A percentile compares a stretch with the other conserved stretches of the same genome.
Evolutionary conservation across 2,113 vertebrate genomes (phyloP).

Genomic region (Himantopus leucocephalus): DNA sequence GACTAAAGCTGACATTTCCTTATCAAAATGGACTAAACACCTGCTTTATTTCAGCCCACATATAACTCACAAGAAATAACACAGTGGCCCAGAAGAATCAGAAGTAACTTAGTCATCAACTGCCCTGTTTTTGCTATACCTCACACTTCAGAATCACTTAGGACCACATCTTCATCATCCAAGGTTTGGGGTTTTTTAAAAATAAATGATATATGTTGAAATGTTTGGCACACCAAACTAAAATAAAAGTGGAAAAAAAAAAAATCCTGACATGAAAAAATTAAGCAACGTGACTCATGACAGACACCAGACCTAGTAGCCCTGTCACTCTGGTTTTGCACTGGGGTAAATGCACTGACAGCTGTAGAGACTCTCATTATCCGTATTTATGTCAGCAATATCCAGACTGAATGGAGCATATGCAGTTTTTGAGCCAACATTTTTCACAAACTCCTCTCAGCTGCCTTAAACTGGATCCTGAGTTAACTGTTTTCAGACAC

Average conservation of each 20-base stretch:
- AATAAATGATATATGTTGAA: neutral
- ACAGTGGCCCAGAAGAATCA: neutral
- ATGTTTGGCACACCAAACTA: neutral
- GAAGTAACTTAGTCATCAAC: neutral
- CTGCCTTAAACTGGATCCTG: neutral
- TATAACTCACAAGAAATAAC: neutral
- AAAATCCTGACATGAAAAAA: neutral
- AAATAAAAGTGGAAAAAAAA: neutral
- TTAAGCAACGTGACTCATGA: neutral
- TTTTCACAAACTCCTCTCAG: neutral
- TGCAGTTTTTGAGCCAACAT: neutral
- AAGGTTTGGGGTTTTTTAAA: neutral
- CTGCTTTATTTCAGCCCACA: neutral
- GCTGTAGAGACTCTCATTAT: neutral
- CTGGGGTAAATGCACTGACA: neutral
- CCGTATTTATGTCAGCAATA: slow-evolving; percentile 5
- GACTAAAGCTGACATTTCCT: slow-evolving; percentile 19
- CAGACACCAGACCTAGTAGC: neutral
- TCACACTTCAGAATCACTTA: neutral
- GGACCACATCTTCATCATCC: neutral
- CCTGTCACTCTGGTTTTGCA: neutral
- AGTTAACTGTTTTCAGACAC: neutral
- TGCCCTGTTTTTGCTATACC: neutral
- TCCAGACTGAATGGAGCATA: neutral
- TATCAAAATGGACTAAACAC: slow-evolving; percentile 26